A percentile compares a stretch with the other conserved stretches of the same genome.
phyloP scores from a whole-genome alignment of 2,888 invertebrate species.

The Hypena proboscidalis region DNA sequence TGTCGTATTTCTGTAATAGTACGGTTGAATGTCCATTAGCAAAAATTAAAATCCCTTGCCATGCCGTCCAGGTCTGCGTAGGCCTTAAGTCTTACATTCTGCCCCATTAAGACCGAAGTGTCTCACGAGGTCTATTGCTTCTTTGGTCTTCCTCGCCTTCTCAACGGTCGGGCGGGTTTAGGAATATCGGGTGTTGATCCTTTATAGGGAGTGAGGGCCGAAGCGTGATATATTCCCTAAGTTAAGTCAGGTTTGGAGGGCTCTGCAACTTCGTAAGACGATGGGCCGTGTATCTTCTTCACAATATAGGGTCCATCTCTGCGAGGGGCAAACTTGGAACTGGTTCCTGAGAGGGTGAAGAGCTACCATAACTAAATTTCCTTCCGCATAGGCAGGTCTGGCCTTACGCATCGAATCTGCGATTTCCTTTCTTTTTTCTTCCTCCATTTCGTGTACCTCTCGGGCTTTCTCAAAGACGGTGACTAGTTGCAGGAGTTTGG shows the following conservation, averaged over 20 bases:
- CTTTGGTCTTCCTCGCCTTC: slow-evolving; percentile 3
- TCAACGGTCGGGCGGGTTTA: background rate
- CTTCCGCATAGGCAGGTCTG: too few species aligned
- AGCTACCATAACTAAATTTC: slow-evolving; percentile 6
- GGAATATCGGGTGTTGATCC: background rate
- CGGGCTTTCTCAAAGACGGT: slow-evolving; percentile 7
- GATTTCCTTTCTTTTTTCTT: slow-evolving; percentile 19
- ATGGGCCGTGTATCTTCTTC: slow-evolving; percentile 2
- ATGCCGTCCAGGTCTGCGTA: too few species aligned
- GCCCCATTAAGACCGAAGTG: too few species aligned
- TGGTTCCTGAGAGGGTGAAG: slow-evolving; percentile 2
- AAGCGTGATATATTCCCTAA: slow-evolving; percentile 30
- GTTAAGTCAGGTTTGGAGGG: background rate
- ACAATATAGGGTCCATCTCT: slow-evolving; percentile 9
- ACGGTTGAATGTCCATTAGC: too few species aligned
- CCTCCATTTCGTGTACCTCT: slow-evolving; percentile 25
- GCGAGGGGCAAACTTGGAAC: slow-evolving; percentile 2
- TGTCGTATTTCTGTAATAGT: too few species aligned
- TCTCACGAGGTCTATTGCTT: too few species aligned
- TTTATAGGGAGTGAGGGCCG: slow-evolving; percentile 17
- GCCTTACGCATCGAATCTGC: too few species aligned
- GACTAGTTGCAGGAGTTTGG: slow-evolving; percentile 12
- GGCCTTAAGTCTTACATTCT: too few species aligned
- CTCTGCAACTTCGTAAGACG: slow-evolving; percentile 9
- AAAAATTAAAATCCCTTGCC: too few species aligned